These are phyloP conservation scores for Prionace glauca DNA, from an alignment of 2,797 vertebrate genomes.

Conservation along the genomic window DNA sequence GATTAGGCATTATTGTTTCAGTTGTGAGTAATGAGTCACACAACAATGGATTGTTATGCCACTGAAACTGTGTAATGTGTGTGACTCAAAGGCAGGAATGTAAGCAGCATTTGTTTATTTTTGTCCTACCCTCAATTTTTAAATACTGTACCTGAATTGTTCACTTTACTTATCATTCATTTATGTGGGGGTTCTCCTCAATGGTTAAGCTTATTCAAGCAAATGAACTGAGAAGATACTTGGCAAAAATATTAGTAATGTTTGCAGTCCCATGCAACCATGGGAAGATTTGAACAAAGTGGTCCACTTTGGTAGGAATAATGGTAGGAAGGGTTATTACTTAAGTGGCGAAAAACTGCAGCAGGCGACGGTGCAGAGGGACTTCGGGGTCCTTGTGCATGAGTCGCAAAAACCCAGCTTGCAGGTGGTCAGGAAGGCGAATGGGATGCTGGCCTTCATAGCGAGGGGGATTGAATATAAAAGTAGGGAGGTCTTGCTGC, in stretches of 20 bases:
- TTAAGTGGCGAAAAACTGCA: too few relatives aligned
- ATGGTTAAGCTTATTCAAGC: background rate
- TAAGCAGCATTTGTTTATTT: background rate
- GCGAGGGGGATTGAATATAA: too few relatives aligned
- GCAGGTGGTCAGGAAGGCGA: too few relatives aligned
- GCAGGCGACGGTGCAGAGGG: too few relatives aligned
- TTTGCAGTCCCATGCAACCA: background rate
- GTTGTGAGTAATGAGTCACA: constrained; percentile 12
- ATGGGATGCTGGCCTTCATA: too few relatives aligned
- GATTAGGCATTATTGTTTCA: background rate
- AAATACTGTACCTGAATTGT: background rate
- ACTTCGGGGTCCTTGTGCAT: too few relatives aligned
- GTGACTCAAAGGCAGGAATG: constrained; percentile 2
- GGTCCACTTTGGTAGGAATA: too few relatives aligned
- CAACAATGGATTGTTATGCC: background rate
- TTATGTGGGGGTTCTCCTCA: background rate
- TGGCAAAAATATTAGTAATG: background rate
- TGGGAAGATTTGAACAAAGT: background rate
- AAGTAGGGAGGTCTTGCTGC: too few relatives aligned
- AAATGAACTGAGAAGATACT: background rate
- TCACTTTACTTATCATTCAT: too few relatives aligned
- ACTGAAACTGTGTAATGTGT: background rate
- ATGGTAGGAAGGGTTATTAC: too few relatives aligned
- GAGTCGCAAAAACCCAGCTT: too few relatives aligned
- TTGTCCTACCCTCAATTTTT: background rate